Base-by-base conservation (phyloP, 2,888 invertebrate species). In the Eucera pruinosa region DNA sequence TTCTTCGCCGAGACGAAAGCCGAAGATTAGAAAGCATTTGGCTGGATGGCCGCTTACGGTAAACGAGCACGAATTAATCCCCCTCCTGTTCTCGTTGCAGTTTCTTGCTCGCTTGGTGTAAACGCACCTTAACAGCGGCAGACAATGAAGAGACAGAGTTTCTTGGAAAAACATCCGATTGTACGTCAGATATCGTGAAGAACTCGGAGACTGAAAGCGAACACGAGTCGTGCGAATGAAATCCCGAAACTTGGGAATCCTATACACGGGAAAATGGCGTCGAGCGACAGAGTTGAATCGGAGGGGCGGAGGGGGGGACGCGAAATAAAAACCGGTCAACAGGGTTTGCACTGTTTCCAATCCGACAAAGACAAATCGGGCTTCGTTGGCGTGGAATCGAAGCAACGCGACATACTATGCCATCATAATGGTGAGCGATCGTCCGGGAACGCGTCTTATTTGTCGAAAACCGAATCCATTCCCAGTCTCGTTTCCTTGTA, bases 341-440 rank as follows among this genome's bases (percentile, higher is more conserved):
- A 52, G 30, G 48, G 55, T 15, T 52, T 25, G 50, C 27, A 23
- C 1, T 23, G 54, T 70, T 45, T 73, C 60, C 67, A 62, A 71
- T 74, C 61, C 52, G 81, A 78, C 81, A 78, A 33, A 45, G 81
- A 80, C 60, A 43, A 70, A 80, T 80, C 25, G 54, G 45, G 55
- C 61, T 55, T 27, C 27, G 55, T 23, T 23, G 20, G 23, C 47
- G 20, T 30, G 48, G 60, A 68, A 65, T 72, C 64, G 76, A 27
- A 41, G 41, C 33, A 45, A 48, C 45, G 54, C 39, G 52, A 27
- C 67, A 23, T 39, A 57, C 47, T 27, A 57, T 54, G 27, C 41
- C 36, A 47, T 58, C 69, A 60, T 80, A 81, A 80, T 45, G 55
- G 33, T 73, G 81, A 81, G 41, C 55, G 79, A 81, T 78, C 68